Evolutionary conservation across 2,888 invertebrate genomes (phyloP).

Genomic region (Lithophane ornitopus): DNA sequence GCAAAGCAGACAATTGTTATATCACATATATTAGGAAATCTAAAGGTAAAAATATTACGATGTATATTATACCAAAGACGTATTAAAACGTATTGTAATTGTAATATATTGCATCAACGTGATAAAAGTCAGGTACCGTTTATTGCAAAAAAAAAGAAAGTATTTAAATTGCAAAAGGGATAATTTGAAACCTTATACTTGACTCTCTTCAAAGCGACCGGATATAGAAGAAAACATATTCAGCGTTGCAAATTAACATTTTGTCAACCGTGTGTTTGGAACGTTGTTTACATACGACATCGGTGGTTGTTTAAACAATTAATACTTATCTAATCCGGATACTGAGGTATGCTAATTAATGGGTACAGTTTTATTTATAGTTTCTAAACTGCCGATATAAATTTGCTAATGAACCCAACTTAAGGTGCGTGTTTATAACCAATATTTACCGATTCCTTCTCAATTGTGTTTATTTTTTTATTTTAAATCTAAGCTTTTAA

Average conservation of each 20-base stretch:
- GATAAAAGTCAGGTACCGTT: slow-evolving; percentile 42
- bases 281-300: slow-evolving; percentile 7
- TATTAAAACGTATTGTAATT: slow-evolving; percentile 49
- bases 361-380: slow-evolving; percentile 31
- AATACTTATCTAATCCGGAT: slow-evolving; percentile 17
- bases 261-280: slow-evolving; percentile 7
- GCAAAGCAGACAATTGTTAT: slow-evolving; percentile 78
- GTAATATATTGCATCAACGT: slow-evolving; percentile 38
- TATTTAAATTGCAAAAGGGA: slow-evolving; percentile 29
- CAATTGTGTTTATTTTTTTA: not conserved
- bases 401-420: slow-evolving; percentile 29
- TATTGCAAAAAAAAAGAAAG: slow-evolving; percentile 23
- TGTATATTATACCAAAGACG: slow-evolving; percentile 39
- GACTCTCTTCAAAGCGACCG: slow-evolving; percentile 39
- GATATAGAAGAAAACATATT: slow-evolving; percentile 22
- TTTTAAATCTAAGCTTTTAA: too few species aligned
- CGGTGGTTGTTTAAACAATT: slow-evolving; percentile 31
- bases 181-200: slow-evolving; percentile 49
- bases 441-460: not conserved
- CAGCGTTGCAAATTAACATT: slow-evolving; percentile 1
- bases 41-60: slow-evolving; percentile 63
- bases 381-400: slow-evolving; percentile 49
- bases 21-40: slow-evolving; percentile 78
- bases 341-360: slow-evolving; percentile 49
- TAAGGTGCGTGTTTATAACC: slow-evolving; percentile 5